Base-by-base conservation (phyloP, 2,113 vertebrate genomes). In the Globicephala melas region DNA sequence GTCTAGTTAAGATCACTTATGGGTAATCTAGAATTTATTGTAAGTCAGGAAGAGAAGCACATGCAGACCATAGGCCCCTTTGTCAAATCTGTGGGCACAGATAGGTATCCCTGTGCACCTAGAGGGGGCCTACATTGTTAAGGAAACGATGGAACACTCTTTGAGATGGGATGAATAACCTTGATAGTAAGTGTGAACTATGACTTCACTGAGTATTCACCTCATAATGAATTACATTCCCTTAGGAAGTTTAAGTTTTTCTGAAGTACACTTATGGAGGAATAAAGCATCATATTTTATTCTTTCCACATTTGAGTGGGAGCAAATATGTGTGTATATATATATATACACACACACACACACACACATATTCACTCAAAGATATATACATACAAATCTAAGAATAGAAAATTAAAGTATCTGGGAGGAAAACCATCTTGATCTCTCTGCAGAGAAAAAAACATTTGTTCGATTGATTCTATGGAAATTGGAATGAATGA, bases 381-480 rank as follows among this genome's bases (percentile, higher is more conserved):
- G 21, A 81, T 12, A 50, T 6, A 23, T 2, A 65, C 53, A 70
- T n/a, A 95, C 28, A 89, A 47, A 83, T 7, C 31, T 58, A 84
- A 91, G 41, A 81, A 38, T 4, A 87, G 84, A 58, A 92, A 82
- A 79, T 81, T 7, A 85, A 41, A 28, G 15, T 38, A 55, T 82
- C 58, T 74, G 12, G 38, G 53, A 84, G 28, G 36, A 67, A 93
- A 94, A 25, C 1, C 9, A 76, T 12, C 8, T 28, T 65, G 14
- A n/a, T n/a, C 28, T 91, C 60, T 93, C 89, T 65, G 20, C 63
- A 76, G 38, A 93, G n/a, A 89, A 92, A 95, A 31, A 50, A 25
- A 4, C 53, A 70, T 65, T 68, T 93, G 18, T 92, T 82, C 9
- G 26, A 50, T 10, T 89, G 47, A 91, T 88, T 91, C 38, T 74